These are phyloP conservation scores for Aethina tumida DNA, from an alignment of 1,140 invertebrate species.

Conservation along the genomic window DNA sequence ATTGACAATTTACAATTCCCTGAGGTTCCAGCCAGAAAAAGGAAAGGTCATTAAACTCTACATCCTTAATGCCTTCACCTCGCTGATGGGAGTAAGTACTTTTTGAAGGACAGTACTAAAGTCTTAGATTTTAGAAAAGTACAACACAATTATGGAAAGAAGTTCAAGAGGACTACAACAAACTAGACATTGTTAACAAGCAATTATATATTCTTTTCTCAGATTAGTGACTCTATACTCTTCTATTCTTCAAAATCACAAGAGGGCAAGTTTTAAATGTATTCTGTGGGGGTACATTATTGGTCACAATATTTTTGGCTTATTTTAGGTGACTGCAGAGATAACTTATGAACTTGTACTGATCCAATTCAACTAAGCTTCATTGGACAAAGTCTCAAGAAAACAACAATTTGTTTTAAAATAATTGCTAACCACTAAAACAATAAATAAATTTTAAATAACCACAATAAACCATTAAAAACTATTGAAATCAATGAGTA, in stretches of 20 bases:
- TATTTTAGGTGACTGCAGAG: constrained; percentile 54
- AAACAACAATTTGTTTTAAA: constrained; percentile 8
- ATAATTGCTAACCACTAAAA: too few species aligned
- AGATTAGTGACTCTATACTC: constrained; percentile 52
- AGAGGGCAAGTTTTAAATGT: constrained; percentile 37
- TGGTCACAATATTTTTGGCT: constrained; percentile 6
- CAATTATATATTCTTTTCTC: constrained; percentile 44
- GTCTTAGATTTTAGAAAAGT: constrained; percentile 29
- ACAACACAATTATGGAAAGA: constrained; percentile 39
- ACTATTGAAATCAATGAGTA: too few species aligned
- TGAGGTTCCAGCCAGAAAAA: too few species aligned
- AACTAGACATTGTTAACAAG: constrained; percentile 43
- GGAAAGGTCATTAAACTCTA: too few species aligned
- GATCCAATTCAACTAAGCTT: constrained; percentile 46
- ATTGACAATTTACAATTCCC: too few species aligned
- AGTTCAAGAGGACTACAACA: constrained; percentile 45
- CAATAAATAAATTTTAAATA: too few species aligned
- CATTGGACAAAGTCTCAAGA: constrained; percentile 2
- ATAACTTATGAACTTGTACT: constrained; percentile 59
- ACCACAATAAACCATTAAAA: too few species aligned
- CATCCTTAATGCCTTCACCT: too few species aligned
- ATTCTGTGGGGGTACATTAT: neutral
- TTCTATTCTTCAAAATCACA: constrained; percentile 50
- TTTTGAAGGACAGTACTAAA: too few species aligned
- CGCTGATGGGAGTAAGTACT: too few species aligned